phyloP scores from a whole-genome alignment of 2,797 vertebrate genomes.

The Falco novaeseelandiae region DNA sequence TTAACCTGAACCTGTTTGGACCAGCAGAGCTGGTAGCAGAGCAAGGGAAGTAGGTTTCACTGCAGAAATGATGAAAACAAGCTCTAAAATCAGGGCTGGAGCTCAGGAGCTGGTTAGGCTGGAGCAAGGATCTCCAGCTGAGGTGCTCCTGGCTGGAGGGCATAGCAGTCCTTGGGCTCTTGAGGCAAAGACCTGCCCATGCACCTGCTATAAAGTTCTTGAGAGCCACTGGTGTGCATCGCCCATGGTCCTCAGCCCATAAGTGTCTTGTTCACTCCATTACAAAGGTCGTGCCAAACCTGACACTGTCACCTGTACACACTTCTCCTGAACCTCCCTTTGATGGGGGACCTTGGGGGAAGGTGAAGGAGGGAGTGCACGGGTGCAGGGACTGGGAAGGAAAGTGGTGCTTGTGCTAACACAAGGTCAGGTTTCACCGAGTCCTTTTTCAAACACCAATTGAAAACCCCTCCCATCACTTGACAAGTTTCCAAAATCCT shows the following conservation, averaged over 20 bases:
- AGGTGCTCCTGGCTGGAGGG: background rate
- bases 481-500: slow-evolving; percentile 65
- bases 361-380: accelerated
- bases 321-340: slow-evolving; percentile 68
- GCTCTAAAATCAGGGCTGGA: background rate
- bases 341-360: background rate
- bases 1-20: background rate
- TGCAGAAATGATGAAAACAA: background rate
- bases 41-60: accelerated
- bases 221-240: slow-evolving; percentile 77
- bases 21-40: background rate
- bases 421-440: slow-evolving; percentile 56
- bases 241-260: slow-evolving; percentile 57
- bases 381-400: background rate
- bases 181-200: background rate
- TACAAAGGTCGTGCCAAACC: slow-evolving; percentile 69
- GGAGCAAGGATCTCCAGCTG: background rate
- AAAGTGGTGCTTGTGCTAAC: slow-evolving; percentile 61
- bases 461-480: slow-evolving; percentile 48
- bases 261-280: slow-evolving; percentile 72
- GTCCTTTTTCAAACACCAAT: slow-evolving; percentile 29
- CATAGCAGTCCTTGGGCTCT: too few relatives aligned
- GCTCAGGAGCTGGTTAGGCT: background rate
- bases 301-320: slow-evolving; percentile 70
- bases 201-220: background rate